phyloP scores from a whole-genome alignment of 2,113 vertebrate species.

The Nettapus auritus region DNA sequence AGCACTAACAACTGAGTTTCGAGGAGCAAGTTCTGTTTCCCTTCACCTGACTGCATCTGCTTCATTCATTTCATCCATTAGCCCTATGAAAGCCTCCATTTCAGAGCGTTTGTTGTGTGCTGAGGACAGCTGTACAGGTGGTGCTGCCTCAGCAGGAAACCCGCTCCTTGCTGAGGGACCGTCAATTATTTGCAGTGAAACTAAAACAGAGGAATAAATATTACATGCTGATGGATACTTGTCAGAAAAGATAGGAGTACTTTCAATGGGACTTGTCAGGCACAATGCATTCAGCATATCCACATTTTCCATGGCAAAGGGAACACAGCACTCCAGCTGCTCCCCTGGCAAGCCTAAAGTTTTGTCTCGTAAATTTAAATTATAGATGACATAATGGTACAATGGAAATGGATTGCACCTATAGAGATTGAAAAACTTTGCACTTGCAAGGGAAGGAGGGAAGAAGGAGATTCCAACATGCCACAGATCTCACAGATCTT shows the following conservation, averaged over 20 bases:
- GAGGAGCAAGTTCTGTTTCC: neutral
- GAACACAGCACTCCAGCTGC: slow-evolving; percentile 76
- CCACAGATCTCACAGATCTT: slow-evolving; percentile 61
- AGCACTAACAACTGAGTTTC: neutral
- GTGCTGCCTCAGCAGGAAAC: slow-evolving; percentile 69
- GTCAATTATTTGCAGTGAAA: slow-evolving; percentile 72
- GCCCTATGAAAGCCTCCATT: slow-evolving; percentile 31
- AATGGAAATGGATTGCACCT: slow-evolving; percentile 78
- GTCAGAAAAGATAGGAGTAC: slow-evolving; percentile 66
- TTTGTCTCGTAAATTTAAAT: slow-evolving; percentile 81
- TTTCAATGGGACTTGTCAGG: slow-evolving; percentile 73
- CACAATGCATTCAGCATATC: slow-evolving; percentile 61
- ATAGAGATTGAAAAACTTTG: slow-evolving; percentile 72
- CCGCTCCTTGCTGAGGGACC: slow-evolving; percentile 47
- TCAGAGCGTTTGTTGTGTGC: slow-evolving; percentile 13
- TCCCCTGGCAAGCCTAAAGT: slow-evolving; percentile 75
- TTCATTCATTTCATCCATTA: slow-evolving; percentile 44
- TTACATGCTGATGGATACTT: slow-evolving; percentile 79
- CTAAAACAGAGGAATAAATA: slow-evolving; percentile 78
- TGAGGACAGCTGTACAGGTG: slow-evolving; percentile 31
- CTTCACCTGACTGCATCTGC: neutral
- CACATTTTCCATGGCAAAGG: slow-evolving; percentile 74
- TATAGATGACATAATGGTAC: slow-evolving; percentile 78
- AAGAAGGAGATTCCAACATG: slow-evolving; percentile 60
- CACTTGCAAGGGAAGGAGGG: slow-evolving; percentile 42